phyloP scores from a whole-genome alignment of 2,797 vertebrate species.

The Myotis findleyi region DNA sequence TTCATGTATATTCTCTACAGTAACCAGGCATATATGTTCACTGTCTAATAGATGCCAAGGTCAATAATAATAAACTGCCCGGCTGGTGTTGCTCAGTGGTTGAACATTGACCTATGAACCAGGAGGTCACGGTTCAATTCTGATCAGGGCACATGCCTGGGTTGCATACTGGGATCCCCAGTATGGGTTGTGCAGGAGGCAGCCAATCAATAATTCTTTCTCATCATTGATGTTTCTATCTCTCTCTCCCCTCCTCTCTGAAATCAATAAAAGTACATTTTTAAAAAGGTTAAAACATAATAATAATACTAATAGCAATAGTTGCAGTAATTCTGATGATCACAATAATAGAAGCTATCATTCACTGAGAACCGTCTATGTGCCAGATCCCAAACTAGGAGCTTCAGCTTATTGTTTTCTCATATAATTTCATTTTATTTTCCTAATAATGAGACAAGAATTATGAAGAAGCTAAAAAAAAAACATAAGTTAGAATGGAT shows the following conservation, averaged over 20 bases:
- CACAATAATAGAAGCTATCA: neutral
- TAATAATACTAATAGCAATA: neutral
- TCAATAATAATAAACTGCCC: neutral
- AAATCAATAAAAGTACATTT: too few species aligned
- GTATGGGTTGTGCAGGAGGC: too few species aligned
- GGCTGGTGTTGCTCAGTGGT: too few species aligned
- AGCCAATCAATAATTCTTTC: too few species aligned
- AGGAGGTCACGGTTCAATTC: too few species aligned
- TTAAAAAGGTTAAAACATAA: neutral
- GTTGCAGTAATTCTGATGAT: neutral
- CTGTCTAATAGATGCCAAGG: neutral
- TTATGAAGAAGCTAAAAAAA: neutral
- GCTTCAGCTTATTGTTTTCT: neutral
- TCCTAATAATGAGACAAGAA: constrained; percentile 47
- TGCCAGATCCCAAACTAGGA: neutral
- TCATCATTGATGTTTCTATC: too few species aligned
- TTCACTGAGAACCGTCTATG: neutral
- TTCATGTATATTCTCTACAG: neutral
- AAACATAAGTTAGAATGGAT: neutral
- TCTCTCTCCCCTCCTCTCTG: too few species aligned
- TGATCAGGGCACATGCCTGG: too few species aligned
- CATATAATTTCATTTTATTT: constrained; percentile 6
- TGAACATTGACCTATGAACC: too few species aligned
- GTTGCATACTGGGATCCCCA: too few species aligned
- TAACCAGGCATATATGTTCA: neutral